phyloP scores from a whole-genome alignment of 2,888 invertebrate genomes.

The Mesorhabditis belari region DNA sequence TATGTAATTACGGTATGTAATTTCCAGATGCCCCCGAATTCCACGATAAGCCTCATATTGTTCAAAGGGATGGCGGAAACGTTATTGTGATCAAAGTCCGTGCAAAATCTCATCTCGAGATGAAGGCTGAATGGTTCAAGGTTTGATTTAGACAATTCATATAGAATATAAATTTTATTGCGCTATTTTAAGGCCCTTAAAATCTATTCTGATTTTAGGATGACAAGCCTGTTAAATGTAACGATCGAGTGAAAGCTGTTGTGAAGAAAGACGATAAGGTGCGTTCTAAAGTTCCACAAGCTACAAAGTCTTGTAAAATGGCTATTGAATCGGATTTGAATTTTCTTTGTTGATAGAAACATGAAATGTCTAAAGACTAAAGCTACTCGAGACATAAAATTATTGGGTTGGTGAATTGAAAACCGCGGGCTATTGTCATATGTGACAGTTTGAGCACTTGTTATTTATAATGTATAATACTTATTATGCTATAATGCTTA shows the following conservation, averaged over 20 bases:
- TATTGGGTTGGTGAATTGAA: too few species aligned
- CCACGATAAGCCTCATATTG: constrained; percentile 53
- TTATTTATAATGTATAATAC: too few species aligned
- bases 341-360: background rate
- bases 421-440: too few species aligned
- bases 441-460: too few species aligned
- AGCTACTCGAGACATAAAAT: too few species aligned
- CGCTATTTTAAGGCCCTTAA: constrained; percentile 3
- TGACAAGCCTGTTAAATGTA: constrained; percentile 49
- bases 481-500: too few species aligned
- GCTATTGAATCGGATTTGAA: background rate
- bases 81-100: constrained; percentile 51
- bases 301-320: background rate
- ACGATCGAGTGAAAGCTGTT: constrained; percentile 48
- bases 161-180: constrained; percentile 10
- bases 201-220: constrained; percentile 33
- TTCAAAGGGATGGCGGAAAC: constrained; percentile 52
- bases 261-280: constrained; percentile 50
- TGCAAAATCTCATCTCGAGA: constrained; percentile 51
- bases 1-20: too few species aligned
- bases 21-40: constrained; percentile 53
- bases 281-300: background rate
- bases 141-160: constrained; percentile 14
- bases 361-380: too few species aligned
- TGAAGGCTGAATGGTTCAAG: constrained; percentile 52